These are phyloP conservation scores for Venturia canescens DNA, from an alignment of 1,140 invertebrate species.

Conservation along the genomic window DNA sequence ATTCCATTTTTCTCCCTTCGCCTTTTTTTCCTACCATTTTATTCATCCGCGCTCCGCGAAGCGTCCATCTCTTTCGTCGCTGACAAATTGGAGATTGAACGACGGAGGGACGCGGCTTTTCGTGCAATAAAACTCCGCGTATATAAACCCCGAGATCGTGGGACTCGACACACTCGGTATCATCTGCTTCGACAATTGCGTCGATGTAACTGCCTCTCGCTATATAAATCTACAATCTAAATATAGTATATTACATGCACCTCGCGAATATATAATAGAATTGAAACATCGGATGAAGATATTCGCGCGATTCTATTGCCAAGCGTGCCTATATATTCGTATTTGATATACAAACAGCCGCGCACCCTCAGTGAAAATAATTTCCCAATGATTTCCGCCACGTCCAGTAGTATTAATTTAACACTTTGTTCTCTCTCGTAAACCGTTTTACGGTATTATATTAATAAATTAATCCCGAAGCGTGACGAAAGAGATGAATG, in stretches of 20 bases:
- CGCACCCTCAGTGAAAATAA: neutral
- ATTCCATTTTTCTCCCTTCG: slow-evolving; percentile 3
- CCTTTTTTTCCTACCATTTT: neutral
- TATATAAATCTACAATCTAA: neutral
- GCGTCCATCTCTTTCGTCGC: neutral
- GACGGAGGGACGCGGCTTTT: neutral
- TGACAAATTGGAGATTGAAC: slow-evolving; percentile 31
- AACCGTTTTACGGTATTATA: slow-evolving; percentile 15
- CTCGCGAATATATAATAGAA: neutral
- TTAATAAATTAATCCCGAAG: slow-evolving; percentile 19
- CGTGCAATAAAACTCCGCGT: slow-evolving; percentile 2
- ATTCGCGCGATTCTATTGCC: neutral
- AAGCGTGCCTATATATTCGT: neutral
- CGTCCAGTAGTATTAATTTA: slow-evolving; percentile 10
- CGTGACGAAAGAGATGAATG: neutral
- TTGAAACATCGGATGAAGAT: neutral
- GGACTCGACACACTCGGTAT: neutral
- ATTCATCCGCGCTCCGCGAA: neutral
- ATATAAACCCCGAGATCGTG: neutral
- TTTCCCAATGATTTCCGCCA: slow-evolving; percentile 1
- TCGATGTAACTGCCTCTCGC: neutral
- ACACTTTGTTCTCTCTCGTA: slow-evolving; percentile 12
- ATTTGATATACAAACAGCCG: neutral
- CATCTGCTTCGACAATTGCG: slow-evolving; percentile 11
- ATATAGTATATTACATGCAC: neutral